Base-by-base conservation (phyloP, 2,888 invertebrate species). In the Tuta absoluta region DNA sequence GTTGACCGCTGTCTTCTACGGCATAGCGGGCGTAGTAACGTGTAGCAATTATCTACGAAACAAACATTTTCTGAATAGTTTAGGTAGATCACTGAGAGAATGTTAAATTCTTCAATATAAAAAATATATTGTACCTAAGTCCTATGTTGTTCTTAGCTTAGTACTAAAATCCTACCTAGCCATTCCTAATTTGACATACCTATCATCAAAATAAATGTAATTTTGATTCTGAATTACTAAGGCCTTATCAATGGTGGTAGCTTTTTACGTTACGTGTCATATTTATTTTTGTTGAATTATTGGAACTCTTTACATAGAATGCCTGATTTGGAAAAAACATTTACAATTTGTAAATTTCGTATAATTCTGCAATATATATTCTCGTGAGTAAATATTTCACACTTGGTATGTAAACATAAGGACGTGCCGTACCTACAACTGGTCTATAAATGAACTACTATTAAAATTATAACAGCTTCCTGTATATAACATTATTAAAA, bases 311-410 rank as follows among this genome's bases (percentile, higher is more conserved):
- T 8, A 58, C 38, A 58, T 56, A 28, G 28, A 19, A 56, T 12
- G 17, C 23, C 11, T 8, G 11, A 21, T 19, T 12, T 23, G 10
- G n/a, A 24, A 45, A 45, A 17, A 17, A 4, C 45, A 45, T 5
- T 45, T 45, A 17, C 45, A 17, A 45, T 45, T 28, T n/a, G 17
- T 17, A 45, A 58, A 58, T 38, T 58, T 38, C 19, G 58, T 17
- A 58, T 58, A 58, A 58, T 24, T 37, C 37, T 10, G 23, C 14
- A 14, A 58, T 58, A 37, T 38, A 21, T 58, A 58, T 58, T 58
- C 58, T 21, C 38, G 12, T 2, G 4, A 10, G 33, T 33, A 10
- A 8, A 33, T 33, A 8, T 7, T 7, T 33, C 33, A 10, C 33
- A 33, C 33, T 33, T 21, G 21, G 58, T 58, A 21, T 5, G 38